Base-by-base conservation (phyloP, 2,797 vertebrate genomes). In the Threskiornis aethiopicus region DNA sequence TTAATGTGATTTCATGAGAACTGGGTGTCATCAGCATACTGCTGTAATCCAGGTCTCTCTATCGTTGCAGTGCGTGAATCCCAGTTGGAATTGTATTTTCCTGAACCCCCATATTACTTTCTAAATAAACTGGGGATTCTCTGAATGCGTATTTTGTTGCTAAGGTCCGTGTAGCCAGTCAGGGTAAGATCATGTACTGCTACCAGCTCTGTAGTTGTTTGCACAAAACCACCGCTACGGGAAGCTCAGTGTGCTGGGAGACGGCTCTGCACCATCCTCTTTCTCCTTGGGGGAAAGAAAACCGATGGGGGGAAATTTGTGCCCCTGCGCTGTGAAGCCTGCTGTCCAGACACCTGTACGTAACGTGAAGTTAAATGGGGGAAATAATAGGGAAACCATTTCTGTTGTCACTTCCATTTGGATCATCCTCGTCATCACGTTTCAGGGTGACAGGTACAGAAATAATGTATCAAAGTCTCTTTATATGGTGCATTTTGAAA, bases 401-500 rank as follows among this genome's bases (percentile, higher is more conserved):
- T 93, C 80, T 71, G 61, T 96, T 97, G 94, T 95, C 91, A 89
- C 95, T 98, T 97, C 96, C 89, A 96, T 96, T 97, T 95, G 93
- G 86, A 92, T 96, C 96, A 84, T 95, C 94, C 97, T 96, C 94
- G 22, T 97, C 95, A 94, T 94, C 97, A 89, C 91, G 3, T 98
- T 98, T 96, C 96, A 93, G 96, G 94, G 96, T 97, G 97, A 97
- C 97, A 96, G 93, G 95, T 97, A 98, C 92, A 94, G 96, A 96
- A 97, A 97, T 91, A 96, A 97, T 41, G 92, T 87, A 93, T 96
- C 94, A 98, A 98, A 69, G 87, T 91, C 85, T 91, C 87, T 90
- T 95, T 87, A 21, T 39, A 58, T 1, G 61, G 80, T 37, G 52
- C 51, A 15, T 67, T 97, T 95, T 86, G 94, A 76, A 95, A 93